These are phyloP conservation scores for Gastrophryne carolinensis DNA, from an alignment of 2,797 vertebrate genomes.

Conservation along the genomic window DNA sequence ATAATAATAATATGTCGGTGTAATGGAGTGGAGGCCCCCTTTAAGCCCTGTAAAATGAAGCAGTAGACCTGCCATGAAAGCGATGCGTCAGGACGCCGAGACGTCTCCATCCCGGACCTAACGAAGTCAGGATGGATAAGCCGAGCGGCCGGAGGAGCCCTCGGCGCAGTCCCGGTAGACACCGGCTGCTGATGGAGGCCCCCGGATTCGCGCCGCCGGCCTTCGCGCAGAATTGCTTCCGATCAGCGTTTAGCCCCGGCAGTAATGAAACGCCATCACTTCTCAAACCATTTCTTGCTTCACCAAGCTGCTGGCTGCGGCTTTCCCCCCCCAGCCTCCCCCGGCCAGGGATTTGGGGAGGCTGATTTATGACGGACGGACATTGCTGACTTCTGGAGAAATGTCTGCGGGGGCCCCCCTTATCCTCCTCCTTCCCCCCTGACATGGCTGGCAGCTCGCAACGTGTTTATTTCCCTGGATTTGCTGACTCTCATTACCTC, in stretches of 20 bases:
- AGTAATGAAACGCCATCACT: slow-evolving; percentile 36
- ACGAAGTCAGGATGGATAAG: not conserved
- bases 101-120: not conserved
- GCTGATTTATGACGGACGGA: slow-evolving; percentile 30
- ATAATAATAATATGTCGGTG: no score
- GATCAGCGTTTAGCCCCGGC: slow-evolving; percentile 50
- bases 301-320: not conserved
- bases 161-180: slow-evolving; percentile 7
- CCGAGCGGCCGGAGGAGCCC: not conserved
- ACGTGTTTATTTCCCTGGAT: not conserved
- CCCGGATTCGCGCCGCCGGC: slow-evolving; percentile 61
- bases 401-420: no score
- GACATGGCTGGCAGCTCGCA: not conserved
- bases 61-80: no score
- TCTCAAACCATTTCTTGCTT: slow-evolving; percentile 19
- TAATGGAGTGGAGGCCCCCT: no score
- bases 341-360: slow-evolving; percentile 17
- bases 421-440: not conserved
- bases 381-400: slow-evolving; percentile 25
- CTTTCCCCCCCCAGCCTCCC: not conserved
- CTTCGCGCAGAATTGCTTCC: slow-evolving; percentile 41
- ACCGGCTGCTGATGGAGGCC: slow-evolving; percentile 71
- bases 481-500: not conserved
- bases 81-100: no score
- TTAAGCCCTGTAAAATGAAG: no score